A percentile compares a stretch with the other conserved stretches of the same genome.
These are phyloP conservation scores for Zoanthus gigantus DNA, from an alignment of 92 coral and sea anemone species.

Conservation along the genomic window DNA sequence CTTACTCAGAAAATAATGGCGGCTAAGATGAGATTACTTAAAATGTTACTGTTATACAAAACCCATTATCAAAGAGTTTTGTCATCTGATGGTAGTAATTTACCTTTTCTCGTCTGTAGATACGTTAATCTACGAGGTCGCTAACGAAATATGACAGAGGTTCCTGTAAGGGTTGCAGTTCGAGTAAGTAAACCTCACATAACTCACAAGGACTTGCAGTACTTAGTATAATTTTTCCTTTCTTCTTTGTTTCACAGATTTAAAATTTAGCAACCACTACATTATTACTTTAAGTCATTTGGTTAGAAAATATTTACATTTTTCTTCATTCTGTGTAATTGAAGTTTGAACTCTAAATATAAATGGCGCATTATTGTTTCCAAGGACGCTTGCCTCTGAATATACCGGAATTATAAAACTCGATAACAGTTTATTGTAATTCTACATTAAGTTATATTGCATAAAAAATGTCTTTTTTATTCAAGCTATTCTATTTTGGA, in stretches of 20 bases:
- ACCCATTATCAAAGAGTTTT: neutral
- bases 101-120: no score
- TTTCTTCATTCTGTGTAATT: neutral
- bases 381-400: slow-evolving; percentile 8
- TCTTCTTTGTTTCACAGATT: neutral
- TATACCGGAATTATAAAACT: neutral
- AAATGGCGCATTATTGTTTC: neutral
- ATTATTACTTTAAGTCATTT: neutral
- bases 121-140: neutral
- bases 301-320: neutral
- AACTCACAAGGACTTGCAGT: neutral
- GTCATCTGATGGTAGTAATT: neutral
- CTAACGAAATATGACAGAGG: slow-evolving; percentile 79
- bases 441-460: no score
- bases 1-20: slow-evolving; percentile 17
- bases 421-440: neutral
- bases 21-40: neutral
- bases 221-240: no score
- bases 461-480: no score
- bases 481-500: no score
- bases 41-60: neutral
- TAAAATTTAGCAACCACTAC: neutral
- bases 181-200: slow-evolving; percentile 67
- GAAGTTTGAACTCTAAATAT: neutral
- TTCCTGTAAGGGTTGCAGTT: slow-evolving; percentile 96